phyloP scores from a whole-genome alignment of 2,888 invertebrate genomes.

The Spisula subtruncata region DNA sequence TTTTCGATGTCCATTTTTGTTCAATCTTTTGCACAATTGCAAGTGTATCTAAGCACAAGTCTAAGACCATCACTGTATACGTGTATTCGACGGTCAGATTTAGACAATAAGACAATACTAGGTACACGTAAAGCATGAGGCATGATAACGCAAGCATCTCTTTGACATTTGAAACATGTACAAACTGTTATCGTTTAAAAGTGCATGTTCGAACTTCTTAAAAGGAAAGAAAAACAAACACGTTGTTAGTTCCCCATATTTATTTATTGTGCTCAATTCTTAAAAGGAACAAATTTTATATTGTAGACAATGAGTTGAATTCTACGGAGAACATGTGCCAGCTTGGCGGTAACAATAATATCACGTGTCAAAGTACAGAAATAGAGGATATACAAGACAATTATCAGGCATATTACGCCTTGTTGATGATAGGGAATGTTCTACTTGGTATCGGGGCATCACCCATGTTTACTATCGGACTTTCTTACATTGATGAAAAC shows the following conservation, averaged over 20 bases:
- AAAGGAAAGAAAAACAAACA: no score
- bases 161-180: no score
- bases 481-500: conserved; percentile 82
- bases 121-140: not conserved
- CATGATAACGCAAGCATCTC: not conserved
- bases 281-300: not conserved
- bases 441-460: conserved; percentile 82
- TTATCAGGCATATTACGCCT: conserved; percentile 66
- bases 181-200: no score
- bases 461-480: conserved; percentile 81
- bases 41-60: not conserved
- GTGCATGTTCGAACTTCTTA: no score
- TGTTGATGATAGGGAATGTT: conserved; percentile 81
- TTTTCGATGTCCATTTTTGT: no score
- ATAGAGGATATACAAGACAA: conserved; percentile 30
- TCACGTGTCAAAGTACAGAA: conserved; percentile 39
- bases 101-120: not conserved
- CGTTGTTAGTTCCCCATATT: no score
- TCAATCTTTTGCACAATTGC: no score
- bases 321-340: conserved; percentile 58
- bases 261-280: no score
- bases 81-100: not conserved
- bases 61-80: not conserved
- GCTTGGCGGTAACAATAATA: conserved; percentile 15
- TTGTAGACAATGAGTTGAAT: conserved; percentile 40